Evolutionary conservation across 2,797 vertebrate genomes (phyloP).

Genomic region (Protosalanx chinensis): DNA sequence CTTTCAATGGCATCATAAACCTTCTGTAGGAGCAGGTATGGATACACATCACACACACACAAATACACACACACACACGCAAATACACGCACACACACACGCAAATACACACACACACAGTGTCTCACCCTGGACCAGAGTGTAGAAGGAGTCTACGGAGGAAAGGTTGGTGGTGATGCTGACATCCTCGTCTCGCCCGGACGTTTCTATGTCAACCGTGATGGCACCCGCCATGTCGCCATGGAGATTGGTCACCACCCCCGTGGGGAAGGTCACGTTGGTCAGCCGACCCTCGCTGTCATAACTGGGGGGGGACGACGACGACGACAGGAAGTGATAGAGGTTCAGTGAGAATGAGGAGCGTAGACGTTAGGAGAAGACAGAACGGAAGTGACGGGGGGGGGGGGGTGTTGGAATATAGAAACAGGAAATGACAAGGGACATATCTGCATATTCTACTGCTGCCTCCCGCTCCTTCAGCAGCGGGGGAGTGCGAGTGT

Average conservation of each 20-base stretch:
- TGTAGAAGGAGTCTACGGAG: constrained; percentile 96
- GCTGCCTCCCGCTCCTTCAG: background rate
- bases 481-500: background rate
- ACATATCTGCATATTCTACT: background rate
- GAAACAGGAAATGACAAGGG: background rate
- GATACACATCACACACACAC: background rate
- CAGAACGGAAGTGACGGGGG: background rate
- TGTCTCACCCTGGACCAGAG: constrained; percentile 89
- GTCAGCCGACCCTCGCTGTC: constrained; percentile 96
- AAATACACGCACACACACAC: background rate
- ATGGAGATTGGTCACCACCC: constrained; percentile 92
- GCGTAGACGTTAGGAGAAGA: background rate
- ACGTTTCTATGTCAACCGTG: constrained; percentile 94
- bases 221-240: constrained; percentile 95
- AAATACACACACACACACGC: background rate
- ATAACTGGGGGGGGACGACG: constrained; percentile 79
- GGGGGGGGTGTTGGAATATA: background rate
- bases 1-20: background rate
- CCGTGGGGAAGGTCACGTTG: constrained; percentile 96
- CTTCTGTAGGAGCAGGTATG: constrained; percentile 1
- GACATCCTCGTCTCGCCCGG: constrained; percentile 93
- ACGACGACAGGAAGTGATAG: background rate
- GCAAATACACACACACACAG: background rate
- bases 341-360: background rate
- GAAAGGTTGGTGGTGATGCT: constrained; percentile 98